Evolutionary conservation across 2,113 vertebrate genomes (phyloP).

Genomic region (Gymnobelideus leadbeateri): DNA sequence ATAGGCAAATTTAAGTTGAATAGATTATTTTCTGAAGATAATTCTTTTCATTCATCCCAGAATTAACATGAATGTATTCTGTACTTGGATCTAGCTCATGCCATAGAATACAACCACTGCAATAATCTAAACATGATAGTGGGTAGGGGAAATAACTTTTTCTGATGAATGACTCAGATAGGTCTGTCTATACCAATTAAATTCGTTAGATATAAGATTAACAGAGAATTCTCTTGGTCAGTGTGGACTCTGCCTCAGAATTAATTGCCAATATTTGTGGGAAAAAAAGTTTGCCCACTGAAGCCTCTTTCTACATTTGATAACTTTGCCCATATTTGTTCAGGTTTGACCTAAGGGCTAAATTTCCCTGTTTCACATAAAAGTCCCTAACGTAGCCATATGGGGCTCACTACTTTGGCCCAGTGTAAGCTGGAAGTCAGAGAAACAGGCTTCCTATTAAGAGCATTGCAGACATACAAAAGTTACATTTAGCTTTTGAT

Average conservation of each 20-base stretch:
- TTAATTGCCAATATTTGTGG: background rate
- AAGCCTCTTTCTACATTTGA: background rate
- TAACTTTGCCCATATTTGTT: background rate
- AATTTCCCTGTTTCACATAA: background rate
- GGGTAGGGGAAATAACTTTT: background rate
- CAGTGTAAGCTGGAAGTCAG: conserved; percentile 35
- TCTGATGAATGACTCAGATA: background rate
- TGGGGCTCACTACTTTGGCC: conserved; percentile 23
- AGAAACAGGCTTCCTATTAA: conserved; percentile 62
- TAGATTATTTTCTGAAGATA: background rate
- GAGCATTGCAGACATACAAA: conserved; percentile 51
- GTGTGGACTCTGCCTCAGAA: background rate
- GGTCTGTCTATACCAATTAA: background rate
- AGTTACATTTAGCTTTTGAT: conserved; percentile 69
- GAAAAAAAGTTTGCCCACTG: background rate
- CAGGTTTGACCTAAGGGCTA: background rate
- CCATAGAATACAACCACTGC: background rate
- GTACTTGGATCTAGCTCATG: background rate
- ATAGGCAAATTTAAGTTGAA: background rate
- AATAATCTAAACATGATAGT: background rate
- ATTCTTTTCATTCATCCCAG: background rate
- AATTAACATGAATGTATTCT: background rate
- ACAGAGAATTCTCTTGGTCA: background rate
- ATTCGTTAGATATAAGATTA: background rate
- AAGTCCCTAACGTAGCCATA: background rate